Evolutionary conservation across 2,888 invertebrate genomes (phyloP).

Genomic region (Leucophenga maculata): DNA sequence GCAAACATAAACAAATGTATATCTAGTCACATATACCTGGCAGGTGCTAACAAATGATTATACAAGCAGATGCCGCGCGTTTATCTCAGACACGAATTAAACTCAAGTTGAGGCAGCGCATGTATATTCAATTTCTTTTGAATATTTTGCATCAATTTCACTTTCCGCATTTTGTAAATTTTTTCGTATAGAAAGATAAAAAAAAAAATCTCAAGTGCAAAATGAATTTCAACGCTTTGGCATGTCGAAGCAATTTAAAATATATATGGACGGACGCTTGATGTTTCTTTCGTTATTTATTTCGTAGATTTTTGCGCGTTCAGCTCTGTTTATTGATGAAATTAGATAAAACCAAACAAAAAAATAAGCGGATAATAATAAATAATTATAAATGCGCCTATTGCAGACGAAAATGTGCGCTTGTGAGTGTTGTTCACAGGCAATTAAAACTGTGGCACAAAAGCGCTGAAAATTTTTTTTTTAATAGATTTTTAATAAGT

Average conservation of each 20-base stretch:
- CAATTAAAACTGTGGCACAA: not conserved
- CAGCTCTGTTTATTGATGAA: constrained; percentile 59
- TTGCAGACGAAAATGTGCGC: not conserved
- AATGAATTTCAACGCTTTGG: constrained; percentile 6
- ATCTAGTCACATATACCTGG: not conserved
- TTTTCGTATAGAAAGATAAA: constrained; percentile 22
- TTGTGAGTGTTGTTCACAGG: not conserved
- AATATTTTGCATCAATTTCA: constrained; percentile 52
- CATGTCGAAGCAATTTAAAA: not conserved
- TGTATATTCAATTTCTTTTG: constrained; percentile 16
- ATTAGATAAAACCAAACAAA: constrained; percentile 47
- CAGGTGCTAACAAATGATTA: constrained; percentile 25
- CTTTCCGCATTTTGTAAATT: constrained; percentile 52
- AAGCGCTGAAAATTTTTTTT: not conserved
- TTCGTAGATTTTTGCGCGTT: constrained; percentile 59
- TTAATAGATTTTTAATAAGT: constrained; percentile 22
- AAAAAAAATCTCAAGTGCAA: constrained; percentile 53
- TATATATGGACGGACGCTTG: constrained; percentile 25
- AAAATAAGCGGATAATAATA: constrained; percentile 36
- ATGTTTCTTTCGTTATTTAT: constrained; percentile 33
- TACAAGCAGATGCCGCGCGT: constrained; percentile 17
- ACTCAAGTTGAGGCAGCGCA: constrained; percentile 12
- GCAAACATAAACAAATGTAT: too few species aligned
- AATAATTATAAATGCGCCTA: not conserved
- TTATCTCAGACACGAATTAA: constrained; percentile 4